Evolutionary conservation across 2,888 invertebrate species (phyloP).

Genomic region (Ptilodon capucinus): DNA sequence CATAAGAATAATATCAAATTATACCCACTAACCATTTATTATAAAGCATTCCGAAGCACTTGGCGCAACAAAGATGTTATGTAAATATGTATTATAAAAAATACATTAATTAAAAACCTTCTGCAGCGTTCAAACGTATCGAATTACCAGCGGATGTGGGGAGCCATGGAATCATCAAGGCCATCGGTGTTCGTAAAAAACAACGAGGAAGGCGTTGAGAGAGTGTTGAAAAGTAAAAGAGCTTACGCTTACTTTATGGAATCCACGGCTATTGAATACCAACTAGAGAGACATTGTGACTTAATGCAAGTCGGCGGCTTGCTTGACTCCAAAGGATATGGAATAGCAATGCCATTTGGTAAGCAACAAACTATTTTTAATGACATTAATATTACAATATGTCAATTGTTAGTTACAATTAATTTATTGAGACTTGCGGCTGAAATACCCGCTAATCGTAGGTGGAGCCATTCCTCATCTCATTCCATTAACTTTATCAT

Average conservation of each 20-base stretch:
- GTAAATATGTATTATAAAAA: too few relatives aligned
- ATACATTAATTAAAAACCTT: too few relatives aligned
- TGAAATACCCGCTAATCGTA: too few relatives aligned
- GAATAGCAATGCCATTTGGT: conserved; percentile 96
- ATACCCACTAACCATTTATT: too few relatives aligned
- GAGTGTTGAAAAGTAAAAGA: conserved; percentile 90
- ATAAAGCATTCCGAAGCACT: too few relatives aligned
- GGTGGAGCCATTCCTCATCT: too few relatives aligned
- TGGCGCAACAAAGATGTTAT: too few relatives aligned
- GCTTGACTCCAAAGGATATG: conserved; percentile 95
- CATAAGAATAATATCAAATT: too few relatives aligned
- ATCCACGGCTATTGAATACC: conserved; percentile 96
- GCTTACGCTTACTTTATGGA: conserved; percentile 98
- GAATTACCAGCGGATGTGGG: conserved; percentile 96
- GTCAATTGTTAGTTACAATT: neutral
- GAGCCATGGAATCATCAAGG: conserved; percentile 92
- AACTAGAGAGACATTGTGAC: conserved; percentile 92
- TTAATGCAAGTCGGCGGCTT: conserved; percentile 90
- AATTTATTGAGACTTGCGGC: too few relatives aligned
- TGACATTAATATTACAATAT: neutral
- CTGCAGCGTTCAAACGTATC: conserved; percentile 93
- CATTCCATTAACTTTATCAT: too few relatives aligned
- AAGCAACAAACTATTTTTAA: conserved; percentile 53
- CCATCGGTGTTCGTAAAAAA: conserved; percentile 92
- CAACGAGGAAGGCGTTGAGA: conserved; percentile 93